Evolutionary conservation across 2,113 vertebrate genomes (phyloP), one percentile per base, ranked within the genome.

Genomic region (Microcebus murinus): DNA sequence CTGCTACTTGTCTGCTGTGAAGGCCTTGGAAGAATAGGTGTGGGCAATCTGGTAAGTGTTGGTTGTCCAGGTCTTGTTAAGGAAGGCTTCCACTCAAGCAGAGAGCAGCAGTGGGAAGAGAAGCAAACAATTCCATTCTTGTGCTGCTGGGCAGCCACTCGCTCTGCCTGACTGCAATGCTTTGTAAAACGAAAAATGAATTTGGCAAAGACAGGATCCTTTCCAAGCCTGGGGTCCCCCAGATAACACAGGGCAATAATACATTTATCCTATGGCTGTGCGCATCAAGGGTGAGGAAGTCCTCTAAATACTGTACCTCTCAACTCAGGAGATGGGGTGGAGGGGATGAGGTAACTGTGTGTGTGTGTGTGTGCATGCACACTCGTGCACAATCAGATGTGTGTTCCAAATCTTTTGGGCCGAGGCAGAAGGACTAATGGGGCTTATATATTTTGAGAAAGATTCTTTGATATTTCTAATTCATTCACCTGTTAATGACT

Each of bases 11-110:
- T 96, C 97, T 99, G 99, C 95, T 99, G 99, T 5, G 99, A 98
- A 0, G 99, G 98, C 63, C 99, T 99, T 68, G 99, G 99, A 63
- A 99, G 98, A 82, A 99, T 94, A 1, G 99, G 99, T 0, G 99
- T 99, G 4, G 98, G 98, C 97, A 99, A 98, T 70, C 99, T 98
- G n/a, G 99, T 99, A 94, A 99, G 96, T 1, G 98, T 63, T 14
- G 99, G 99, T 14, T 99, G 99, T 36, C 99, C 99, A 3, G 99
- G 97, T n/a, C 98, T 98, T 36, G 98, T 98, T 76, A 63, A 71
- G 79, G 59, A 57, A 68, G 59, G 74, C 67, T 68, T 87, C 50
- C 61, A 29, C 52, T 27, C 55, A 65, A 8, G 39, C 17, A 84
- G 70, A 83, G 36, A 71, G 36, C 36, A 71, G 12, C 73, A 95